These are phyloP conservation scores for Littorina saxatilis DNA, from an alignment of 1,140 invertebrate genomes.

Conservation along the genomic window DNA sequence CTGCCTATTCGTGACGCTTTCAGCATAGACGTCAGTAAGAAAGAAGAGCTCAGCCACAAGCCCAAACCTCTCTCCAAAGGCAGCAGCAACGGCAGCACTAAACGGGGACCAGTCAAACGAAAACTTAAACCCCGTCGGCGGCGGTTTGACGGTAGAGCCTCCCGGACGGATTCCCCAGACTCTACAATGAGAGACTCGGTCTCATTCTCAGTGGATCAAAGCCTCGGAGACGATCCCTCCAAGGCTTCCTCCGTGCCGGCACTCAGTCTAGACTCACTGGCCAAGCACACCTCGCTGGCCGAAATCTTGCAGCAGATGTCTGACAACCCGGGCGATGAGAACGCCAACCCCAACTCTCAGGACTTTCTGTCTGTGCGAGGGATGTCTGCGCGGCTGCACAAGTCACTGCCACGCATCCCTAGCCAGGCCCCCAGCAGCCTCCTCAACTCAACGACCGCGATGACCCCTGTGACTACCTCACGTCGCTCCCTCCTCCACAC, in stretches of 20 bases:
- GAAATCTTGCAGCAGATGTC: slow-evolving; percentile 13
- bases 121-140: background rate
- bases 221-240: background rate
- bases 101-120: background rate
- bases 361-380: background rate
- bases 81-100: slow-evolving; percentile 3
- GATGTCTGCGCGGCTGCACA: background rate
- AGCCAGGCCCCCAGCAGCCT: slow-evolving; percentile 2
- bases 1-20: background rate
- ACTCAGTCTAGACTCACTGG: background rate
- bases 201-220: background rate
- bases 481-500: background rate
- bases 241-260: background rate
- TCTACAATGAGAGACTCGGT: background rate
- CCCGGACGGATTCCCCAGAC: background rate
- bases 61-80: background rate
- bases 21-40: background rate
- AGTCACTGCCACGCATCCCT: background rate
- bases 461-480: slow-evolving; percentile 15
- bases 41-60: background rate
- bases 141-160: background rate
- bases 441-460: background rate
- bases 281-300: slow-evolving; percentile 15
- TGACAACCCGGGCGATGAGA: background rate
- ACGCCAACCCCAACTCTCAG: background rate